Conservation (phyloP, 1,140 invertebrate species). For the Holcopasites calliopsidis region DNA sequence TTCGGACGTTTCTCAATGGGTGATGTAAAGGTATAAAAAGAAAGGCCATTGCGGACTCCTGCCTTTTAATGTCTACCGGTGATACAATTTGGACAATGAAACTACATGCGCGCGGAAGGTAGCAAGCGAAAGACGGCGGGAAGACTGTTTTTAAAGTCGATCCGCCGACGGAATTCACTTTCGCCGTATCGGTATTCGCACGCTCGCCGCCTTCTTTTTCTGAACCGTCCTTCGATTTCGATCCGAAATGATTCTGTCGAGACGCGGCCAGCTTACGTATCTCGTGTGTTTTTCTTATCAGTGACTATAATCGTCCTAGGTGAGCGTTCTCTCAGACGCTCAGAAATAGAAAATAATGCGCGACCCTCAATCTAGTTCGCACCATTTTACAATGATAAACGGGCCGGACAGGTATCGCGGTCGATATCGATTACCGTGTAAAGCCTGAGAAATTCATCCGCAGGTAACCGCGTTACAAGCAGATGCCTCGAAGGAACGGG, state of each 20-base stretch:
- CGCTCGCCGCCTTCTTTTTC: constrained; percentile 65
- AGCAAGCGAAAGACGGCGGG: neutral
- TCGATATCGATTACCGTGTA: neutral
- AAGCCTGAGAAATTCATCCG: neutral
- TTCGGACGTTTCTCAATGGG: neutral
- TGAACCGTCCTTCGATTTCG: constrained; percentile 44
- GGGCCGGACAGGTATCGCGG: neutral
- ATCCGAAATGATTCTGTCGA: neutral
- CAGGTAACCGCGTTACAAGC: constrained; percentile 1
- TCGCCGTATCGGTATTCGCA: constrained; percentile 59
- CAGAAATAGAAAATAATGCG: neutral
- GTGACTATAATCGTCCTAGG: too few species aligned
- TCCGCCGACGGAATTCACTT: constrained; percentile 62
- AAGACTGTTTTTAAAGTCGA: constrained; percentile 59
- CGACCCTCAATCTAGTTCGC: too few species aligned
- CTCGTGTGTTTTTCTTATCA: too few species aligned
- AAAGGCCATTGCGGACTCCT: too few species aligned
- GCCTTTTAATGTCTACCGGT: neutral
- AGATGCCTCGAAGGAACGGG: neutral
- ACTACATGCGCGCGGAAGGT: constrained; percentile 30
- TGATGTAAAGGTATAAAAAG: too few species aligned
- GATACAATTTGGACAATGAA: constrained; percentile 46
- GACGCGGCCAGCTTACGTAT: neutral
- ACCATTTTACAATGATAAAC: too few species aligned
- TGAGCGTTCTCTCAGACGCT: too few species aligned